Evolutionary conservation across 2,888 invertebrate genomes (phyloP).

Genomic region (Norana najaformis): DNA sequence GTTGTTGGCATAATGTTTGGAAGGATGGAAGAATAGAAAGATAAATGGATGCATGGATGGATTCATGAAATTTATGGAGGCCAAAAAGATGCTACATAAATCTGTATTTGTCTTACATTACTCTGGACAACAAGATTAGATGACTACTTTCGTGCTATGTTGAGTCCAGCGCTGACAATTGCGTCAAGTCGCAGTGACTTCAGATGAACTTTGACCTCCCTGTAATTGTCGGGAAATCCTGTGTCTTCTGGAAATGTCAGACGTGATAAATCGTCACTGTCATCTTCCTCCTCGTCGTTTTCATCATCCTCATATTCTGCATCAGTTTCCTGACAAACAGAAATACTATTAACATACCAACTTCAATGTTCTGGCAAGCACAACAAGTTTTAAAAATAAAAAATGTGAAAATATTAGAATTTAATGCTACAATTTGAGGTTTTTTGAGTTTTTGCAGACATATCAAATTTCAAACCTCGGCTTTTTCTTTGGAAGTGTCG

Average conservation of each 20-base stretch:
- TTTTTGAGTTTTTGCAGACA: neutral
- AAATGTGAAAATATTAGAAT: neutral
- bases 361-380: neutral
- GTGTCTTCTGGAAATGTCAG: constrained; percentile 50
- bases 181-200: constrained; percentile 74
- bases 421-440: neutral
- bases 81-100: constrained; percentile 33
- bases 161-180: constrained; percentile 39
- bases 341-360: neutral
- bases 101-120: neutral
- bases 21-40: neutral
- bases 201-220: constrained; percentile 70
- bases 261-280: constrained; percentile 31
- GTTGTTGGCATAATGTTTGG: neutral
- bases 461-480: neutral
- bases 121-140: neutral
- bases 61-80: neutral
- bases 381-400: neutral
- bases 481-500: neutral
- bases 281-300: constrained; percentile 32
- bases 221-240: constrained; percentile 70
- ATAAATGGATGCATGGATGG: neutral
- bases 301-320: constrained; percentile 33
- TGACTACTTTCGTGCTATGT: constrained; percentile 39
- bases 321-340: constrained; percentile 9